Evolutionary conservation across 2,113 vertebrate species (phyloP), one percentile per base, ranked within the genome.

Genomic region (Muntiacus muntjak): DNA sequence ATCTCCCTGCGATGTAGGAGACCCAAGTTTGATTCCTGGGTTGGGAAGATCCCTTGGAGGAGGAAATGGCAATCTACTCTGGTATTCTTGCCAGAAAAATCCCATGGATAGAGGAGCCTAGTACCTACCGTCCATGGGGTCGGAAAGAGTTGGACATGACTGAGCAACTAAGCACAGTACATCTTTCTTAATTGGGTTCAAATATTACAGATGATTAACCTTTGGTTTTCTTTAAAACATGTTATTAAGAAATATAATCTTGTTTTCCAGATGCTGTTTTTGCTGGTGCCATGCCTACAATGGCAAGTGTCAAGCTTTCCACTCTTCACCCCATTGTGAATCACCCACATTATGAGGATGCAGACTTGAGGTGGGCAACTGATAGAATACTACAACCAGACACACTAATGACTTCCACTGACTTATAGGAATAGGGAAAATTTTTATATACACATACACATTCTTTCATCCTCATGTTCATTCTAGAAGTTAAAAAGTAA

Each of bases 301-400:
- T 99, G 99, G 99, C 99, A 90, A 99, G 99, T 87, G 98, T 99
- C 93, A 99, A 99, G 98, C 97, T 99, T n/a, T 99, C 99, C 30
- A 98, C 99, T 0, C 98, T 99, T 78, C 99, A 99, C 47, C 99
- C 99, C 81, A 98, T 99, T 78, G 99, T 99, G 89, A 99, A 99
- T 97, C 99, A 99, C 95, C 99, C 99, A 3, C 99, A 99, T 96
- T 99, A 99, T 8, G 99, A 99, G 98, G 99, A 99, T 21, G 99
- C 99, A 71, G 99, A 99, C 82, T 98, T 99, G 96, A 99, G 99
- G 99, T 99, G 15, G 79, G 96, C 28, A 52, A 0, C 36, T 4
- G 30, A 95, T 5, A n/a, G 30, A n/a, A 6, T 23, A 2, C 33
- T 28, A 45, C 78, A 23, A 17, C 25, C 33, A 57, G n/a, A 60